phyloP scores from a whole-genome alignment of 2,888 invertebrate genomes.

The Drosophila mettleri region DNA sequence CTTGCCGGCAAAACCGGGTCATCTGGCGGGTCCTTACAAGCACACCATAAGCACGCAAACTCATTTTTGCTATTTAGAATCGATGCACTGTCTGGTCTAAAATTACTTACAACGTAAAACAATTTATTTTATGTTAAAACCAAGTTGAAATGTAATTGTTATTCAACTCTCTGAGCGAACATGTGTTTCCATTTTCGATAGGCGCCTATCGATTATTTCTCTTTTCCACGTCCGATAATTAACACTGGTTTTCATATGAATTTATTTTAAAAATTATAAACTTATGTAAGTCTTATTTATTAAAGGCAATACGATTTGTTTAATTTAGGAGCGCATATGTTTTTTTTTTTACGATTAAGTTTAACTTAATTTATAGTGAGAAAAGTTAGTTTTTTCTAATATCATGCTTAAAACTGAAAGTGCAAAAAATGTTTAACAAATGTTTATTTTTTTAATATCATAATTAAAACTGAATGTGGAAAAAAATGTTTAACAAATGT shows the following conservation, averaged over 20 bases:
- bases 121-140: constrained; percentile 11
- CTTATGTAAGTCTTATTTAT: background rate
- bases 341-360: background rate
- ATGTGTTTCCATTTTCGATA: constrained; percentile 40
- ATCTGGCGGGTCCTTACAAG: constrained; percentile 34
- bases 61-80: constrained; percentile 17
- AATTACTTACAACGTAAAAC: constrained; percentile 3
- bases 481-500: background rate
- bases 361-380: background rate
- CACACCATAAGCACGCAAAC: constrained; percentile 38
- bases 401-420: no score
- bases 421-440: no score
- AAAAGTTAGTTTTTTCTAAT: background rate
- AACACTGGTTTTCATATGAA: constrained; percentile 3
- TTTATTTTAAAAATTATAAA: background rate
- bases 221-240: background rate
- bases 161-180: constrained; percentile 51
- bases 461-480: background rate
- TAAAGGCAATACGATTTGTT: background rate
- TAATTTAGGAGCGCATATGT: background rate
- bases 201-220: constrained; percentile 27
- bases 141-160: constrained; percentile 40
- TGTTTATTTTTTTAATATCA: no score
- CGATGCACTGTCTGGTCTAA: background rate
- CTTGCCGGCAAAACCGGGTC: constrained; percentile 36